phyloP scores from a whole-genome alignment of 2,113 vertebrate genomes.

The Ceuthmochares aereus region DNA sequence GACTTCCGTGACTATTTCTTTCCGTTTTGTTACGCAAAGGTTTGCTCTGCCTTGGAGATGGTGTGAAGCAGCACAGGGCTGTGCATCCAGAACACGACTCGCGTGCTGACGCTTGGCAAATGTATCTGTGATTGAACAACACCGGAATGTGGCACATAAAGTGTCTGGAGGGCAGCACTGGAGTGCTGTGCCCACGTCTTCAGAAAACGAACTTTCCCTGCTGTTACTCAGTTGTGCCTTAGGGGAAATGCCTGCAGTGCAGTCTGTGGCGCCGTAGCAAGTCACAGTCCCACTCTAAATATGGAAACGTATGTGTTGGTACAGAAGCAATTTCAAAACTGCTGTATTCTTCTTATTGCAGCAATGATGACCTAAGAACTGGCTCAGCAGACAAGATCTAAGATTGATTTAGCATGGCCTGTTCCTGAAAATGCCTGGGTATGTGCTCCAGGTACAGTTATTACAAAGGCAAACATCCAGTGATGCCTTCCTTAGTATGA shows the following conservation, averaged over 20 bases:
- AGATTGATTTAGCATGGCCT: background rate
- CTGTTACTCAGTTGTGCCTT: background rate
- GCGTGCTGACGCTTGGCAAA: background rate
- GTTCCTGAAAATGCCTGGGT: background rate
- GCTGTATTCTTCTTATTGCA: background rate
- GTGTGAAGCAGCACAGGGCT: no score
- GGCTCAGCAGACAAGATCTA: background rate
- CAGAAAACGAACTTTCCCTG: background rate
- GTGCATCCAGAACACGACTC: accelerated
- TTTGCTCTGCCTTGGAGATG: background rate
- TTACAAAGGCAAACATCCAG: no score
- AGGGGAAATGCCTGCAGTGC: background rate
- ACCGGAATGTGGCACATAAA: background rate
- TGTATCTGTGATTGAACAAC: background rate
- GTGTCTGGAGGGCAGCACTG: background rate
- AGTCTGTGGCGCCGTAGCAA: background rate
- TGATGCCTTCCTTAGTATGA: background rate
- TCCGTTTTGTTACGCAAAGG: background rate
- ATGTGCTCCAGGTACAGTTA: background rate
- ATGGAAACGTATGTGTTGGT: background rate
- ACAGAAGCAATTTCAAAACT: background rate
- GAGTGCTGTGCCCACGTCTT: background rate
- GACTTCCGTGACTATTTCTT: background rate
- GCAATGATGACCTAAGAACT: background rate
- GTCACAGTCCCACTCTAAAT: background rate